phyloP scores from a whole-genome alignment of 35 echinoderm and acorn worm genomes.

The Holothuria glaberrima region DNA sequence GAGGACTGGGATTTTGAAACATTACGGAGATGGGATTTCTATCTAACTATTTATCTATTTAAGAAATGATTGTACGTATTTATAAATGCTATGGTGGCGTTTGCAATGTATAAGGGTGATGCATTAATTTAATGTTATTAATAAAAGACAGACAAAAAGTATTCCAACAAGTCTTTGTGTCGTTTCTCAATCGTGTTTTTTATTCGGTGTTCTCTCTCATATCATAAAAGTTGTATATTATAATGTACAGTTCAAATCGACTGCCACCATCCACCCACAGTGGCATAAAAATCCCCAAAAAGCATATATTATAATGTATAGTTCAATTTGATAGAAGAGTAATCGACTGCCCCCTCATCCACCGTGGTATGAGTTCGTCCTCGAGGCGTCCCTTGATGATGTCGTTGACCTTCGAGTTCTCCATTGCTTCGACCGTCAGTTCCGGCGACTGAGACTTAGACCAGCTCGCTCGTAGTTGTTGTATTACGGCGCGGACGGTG shows the following conservation, averaged over 20 bases:
- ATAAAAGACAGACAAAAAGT: slow-evolving; percentile 10
- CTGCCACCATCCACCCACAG: not conserved
- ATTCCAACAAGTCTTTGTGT: slow-evolving; percentile 7
- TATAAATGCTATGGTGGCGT: not conserved
- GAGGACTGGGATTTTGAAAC: too few relatives aligned
- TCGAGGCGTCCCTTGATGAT: not conserved
- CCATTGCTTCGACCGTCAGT: too few relatives aligned
- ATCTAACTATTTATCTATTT: too few relatives aligned
- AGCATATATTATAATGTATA: too few relatives aligned
- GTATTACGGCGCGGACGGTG: too few relatives aligned
- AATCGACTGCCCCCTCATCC: not conserved
- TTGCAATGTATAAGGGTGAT: not conserved
- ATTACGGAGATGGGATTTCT: too few relatives aligned
- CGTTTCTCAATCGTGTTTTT: too few relatives aligned
- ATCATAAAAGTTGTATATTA: not conserved
- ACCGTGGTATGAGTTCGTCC: not conserved
- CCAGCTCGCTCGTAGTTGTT: slow-evolving; percentile 7
- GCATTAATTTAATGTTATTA: not conserved
- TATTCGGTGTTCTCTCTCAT: not conserved
- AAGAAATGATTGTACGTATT: too few relatives aligned
- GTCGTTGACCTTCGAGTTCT: not conserved
- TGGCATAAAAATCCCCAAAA: not conserved
- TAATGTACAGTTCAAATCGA: not conserved
- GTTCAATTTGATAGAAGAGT: not conserved
- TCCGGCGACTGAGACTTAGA: not conserved